A percentile compares a stretch with the other conserved stretches of the same genome.
phyloP scores from a whole-genome alignment of 2,113 vertebrate genomes.

The Peucedramus taeniatus region DNA sequence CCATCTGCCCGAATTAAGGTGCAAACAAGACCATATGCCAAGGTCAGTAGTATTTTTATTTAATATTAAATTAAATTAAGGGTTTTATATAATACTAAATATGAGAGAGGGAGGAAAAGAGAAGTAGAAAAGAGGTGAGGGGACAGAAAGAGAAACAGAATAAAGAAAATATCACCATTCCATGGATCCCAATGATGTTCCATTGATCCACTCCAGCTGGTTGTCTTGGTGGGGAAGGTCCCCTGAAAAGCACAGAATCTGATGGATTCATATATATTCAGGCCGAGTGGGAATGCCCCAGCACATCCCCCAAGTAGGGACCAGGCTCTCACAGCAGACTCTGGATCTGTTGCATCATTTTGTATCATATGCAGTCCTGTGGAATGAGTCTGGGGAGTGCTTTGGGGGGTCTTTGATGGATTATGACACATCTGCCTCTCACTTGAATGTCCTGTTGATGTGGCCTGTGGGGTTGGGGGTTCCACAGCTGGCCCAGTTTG shows the following conservation, averaged over 20 bases:
- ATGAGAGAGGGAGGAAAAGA: not conserved
- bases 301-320: not conserved
- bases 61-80: not conserved
- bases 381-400: not conserved
- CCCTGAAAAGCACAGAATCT: rapidly evolving
- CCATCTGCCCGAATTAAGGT: not conserved
- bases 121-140: not conserved
- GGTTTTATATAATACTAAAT: not conserved
- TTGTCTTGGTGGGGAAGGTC: not conserved
- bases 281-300: not conserved
- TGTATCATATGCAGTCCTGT: not conserved
- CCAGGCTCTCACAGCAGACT: not conserved
- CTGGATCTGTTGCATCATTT: not conserved
- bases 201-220: not conserved
- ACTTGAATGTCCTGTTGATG: not conserved
- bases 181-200: not conserved
- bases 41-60: not conserved
- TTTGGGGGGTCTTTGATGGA: not conserved
- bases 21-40: not conserved
- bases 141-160: not conserved
- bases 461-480: not conserved
- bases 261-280: not conserved
- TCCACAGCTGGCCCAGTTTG: not conserved
- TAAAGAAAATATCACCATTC: not conserved
- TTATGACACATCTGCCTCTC: not conserved